Evolutionary conservation across 2,888 invertebrate genomes (phyloP).

Genomic region (Eupithecia centaureata): DNA sequence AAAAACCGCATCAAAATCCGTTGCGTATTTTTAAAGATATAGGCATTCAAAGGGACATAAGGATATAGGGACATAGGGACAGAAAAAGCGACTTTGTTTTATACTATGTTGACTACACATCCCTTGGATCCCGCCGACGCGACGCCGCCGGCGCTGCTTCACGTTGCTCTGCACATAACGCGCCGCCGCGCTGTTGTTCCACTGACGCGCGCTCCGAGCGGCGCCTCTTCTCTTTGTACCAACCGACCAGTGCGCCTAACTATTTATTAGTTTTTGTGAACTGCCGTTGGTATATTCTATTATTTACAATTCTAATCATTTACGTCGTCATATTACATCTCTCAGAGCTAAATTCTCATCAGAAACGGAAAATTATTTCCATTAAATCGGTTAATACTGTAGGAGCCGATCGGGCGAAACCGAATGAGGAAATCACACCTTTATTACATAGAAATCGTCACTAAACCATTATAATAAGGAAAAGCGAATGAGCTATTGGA

Average conservation of each 20-base stretch:
- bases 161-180: constrained; percentile 31
- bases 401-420: neutral
- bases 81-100: no score
- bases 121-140: no score
- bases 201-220: constrained; percentile 15
- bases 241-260: constrained; percentile 9
- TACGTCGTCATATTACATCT: neutral
- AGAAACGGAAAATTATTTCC: neutral
- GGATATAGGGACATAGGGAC: no score
- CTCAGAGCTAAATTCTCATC: neutral
- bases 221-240: constrained; percentile 15
- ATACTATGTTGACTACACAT: no score
- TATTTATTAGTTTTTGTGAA: constrained; percentile 12
- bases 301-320: no score
- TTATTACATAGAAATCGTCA: constrained; percentile 9
- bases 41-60: no score
- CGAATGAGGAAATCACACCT: neutral
- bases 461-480: constrained; percentile 15
- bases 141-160: constrained; percentile 11
- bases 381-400: neutral
- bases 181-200: constrained; percentile 21
- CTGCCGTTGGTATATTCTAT: neutral
- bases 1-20: no score
- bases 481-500: constrained; percentile 8
- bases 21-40: no score